Evolutionary conservation across 2,797 vertebrate genomes (phyloP).

Genomic region (Numenius phaeopus): DNA sequence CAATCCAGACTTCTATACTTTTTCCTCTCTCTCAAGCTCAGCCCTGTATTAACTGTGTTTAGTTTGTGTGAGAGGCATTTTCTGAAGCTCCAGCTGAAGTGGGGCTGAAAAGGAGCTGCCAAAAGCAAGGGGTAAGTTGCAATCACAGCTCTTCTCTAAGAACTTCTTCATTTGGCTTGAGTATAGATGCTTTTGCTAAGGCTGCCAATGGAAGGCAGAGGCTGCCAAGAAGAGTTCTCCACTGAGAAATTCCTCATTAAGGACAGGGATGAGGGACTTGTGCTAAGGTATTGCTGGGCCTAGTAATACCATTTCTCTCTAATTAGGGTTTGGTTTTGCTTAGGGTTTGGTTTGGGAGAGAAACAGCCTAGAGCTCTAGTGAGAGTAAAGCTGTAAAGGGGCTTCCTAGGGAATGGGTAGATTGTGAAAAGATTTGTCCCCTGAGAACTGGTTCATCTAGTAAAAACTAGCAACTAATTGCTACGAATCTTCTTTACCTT

Average conservation of each 20-base stretch:
- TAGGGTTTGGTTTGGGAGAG: neutral
- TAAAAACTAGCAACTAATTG: neutral
- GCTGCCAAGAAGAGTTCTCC: neutral
- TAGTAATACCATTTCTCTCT: neutral
- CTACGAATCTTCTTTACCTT: neutral
- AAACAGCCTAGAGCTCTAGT: neutral
- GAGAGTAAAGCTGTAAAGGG: neutral
- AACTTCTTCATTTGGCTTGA: neutral
- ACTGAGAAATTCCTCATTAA: neutral
- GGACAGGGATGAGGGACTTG: neutral
- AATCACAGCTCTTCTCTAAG: neutral
- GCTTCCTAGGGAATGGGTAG: neutral
- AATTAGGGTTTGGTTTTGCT: neutral
- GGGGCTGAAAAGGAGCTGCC: neutral
- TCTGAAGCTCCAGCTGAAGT: neutral
- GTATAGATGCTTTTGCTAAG: neutral
- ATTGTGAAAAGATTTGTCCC: neutral
- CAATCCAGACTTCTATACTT: neutral
- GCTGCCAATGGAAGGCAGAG: neutral
- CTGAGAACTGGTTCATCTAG: neutral
- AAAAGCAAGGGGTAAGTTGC: neutral
- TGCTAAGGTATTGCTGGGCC: neutral
- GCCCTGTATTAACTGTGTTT: neutral
- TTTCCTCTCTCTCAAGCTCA: neutral
- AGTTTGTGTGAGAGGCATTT: neutral